These are phyloP conservation scores for Harpalus rufipes DNA, from an alignment of 2,888 invertebrate genomes.

Conservation along the genomic window DNA sequence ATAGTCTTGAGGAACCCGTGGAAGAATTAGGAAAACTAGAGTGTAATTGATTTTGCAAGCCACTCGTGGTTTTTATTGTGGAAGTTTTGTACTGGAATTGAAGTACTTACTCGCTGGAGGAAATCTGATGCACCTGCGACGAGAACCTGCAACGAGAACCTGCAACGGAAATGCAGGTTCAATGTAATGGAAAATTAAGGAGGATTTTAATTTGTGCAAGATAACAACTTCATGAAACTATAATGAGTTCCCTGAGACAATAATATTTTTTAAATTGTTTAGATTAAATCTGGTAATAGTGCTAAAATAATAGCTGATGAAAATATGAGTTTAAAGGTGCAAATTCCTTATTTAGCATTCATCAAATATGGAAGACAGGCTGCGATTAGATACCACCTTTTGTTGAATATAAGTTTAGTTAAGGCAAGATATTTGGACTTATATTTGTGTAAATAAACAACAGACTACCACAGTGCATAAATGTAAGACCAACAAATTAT, in stretches of 20 bases:
- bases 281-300: neutral
- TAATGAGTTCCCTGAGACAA: neutral
- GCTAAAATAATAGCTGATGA: too few relatives aligned
- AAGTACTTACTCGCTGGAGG: neutral
- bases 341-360: too few relatives aligned
- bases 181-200: neutral
- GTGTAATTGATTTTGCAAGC: constrained; percentile 11
- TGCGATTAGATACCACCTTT: too few relatives aligned
- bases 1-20: constrained; percentile 13
- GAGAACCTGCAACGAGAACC: too few relatives aligned
- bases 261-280: neutral
- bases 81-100: neutral
- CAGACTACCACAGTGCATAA: too few relatives aligned
- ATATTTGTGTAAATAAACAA: too few relatives aligned
- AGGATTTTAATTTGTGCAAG: neutral
- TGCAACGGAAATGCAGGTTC: neutral
- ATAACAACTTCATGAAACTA: neutral
- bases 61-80: constrained; percentile 5
- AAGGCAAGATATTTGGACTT: too few relatives aligned
- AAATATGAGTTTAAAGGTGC: too few relatives aligned
- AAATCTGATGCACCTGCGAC: neutral
- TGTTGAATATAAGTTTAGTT: too few relatives aligned
- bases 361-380: too few relatives aligned
- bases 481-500: too few relatives aligned
- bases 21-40: constrained; percentile 18